These are phyloP conservation scores for Poeciliopsis turrubarensis DNA, from an alignment of 2,113 vertebrate genomes.

Conservation along the genomic window DNA sequence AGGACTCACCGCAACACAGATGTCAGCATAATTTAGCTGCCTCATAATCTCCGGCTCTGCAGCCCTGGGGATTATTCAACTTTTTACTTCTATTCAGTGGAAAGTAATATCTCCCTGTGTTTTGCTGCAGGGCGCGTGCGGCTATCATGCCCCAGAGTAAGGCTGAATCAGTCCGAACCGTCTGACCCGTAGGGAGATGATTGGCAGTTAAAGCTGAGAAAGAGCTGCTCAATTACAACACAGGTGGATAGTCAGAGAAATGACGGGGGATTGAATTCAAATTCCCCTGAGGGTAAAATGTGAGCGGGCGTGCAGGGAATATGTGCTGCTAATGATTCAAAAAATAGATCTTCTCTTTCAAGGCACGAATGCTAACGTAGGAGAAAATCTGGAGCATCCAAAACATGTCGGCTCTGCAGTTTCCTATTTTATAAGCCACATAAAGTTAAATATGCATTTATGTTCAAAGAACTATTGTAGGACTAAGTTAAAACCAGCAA, in stretches of 20 bases:
- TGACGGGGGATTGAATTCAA: constrained; percentile 10
- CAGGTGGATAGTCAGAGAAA: constrained; percentile 9
- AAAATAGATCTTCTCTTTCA: background rate
- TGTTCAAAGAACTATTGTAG: background rate
- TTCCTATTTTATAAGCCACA: background rate
- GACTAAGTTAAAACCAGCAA: background rate
- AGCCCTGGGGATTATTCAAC: constrained; percentile 67
- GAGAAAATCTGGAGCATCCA: background rate
- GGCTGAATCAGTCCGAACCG: constrained; percentile 43
- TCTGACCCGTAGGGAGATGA: constrained; percentile 50
- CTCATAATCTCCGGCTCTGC: constrained; percentile 64
- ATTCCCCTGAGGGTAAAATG: background rate
- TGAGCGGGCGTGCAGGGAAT: background rate
- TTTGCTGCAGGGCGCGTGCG: constrained; percentile 45
- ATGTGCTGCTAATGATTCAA: background rate
- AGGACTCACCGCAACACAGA: constrained; percentile 62
- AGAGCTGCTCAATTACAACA: constrained; percentile 3
- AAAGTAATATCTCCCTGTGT: constrained; percentile 56
- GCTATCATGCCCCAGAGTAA: constrained; percentile 36
- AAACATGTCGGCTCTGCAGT: background rate
- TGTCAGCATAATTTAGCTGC: constrained; percentile 73
- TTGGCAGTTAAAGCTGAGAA: constrained; percentile 33
- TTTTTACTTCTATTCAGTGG: constrained; percentile 58
- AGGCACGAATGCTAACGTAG: background rate
- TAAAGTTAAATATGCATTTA: background rate